Evolutionary conservation across 1,140 invertebrate species (phyloP).

Genomic region (Atopsyche davidsoni): DNA sequence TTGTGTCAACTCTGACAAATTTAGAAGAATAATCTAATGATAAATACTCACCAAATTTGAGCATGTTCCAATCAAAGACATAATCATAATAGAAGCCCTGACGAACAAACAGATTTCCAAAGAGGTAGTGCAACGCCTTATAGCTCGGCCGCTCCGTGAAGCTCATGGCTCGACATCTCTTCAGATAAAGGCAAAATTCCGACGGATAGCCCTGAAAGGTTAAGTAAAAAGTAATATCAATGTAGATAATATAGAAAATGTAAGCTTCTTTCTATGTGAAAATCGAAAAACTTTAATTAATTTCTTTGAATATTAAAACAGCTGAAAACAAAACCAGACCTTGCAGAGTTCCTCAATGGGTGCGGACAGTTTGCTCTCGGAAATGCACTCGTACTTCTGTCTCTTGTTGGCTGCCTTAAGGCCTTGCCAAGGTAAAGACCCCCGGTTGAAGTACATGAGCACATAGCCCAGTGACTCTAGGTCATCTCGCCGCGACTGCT

Average conservation of each 20-base stretch:
- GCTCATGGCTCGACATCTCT: constrained; percentile 91
- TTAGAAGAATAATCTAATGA: no score
- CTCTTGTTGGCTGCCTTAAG: constrained; percentile 96
- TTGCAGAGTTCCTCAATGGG: constrained; percentile 94
- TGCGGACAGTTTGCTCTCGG: constrained; percentile 97
- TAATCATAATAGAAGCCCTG: constrained; percentile 99
- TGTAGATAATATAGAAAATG: background rate
- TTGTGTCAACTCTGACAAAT: no score
- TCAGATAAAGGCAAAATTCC: constrained; percentile 96
- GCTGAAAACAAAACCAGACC: constrained; percentile 36
- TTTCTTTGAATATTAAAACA: no score
- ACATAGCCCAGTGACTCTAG: constrained; percentile 97
- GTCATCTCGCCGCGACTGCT: constrained; percentile 87
- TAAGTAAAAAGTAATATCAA: constrained; percentile 25
- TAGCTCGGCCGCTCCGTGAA: constrained; percentile 99
- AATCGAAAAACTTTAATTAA: no score
- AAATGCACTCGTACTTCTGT: constrained; percentile 98
- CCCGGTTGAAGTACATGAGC: constrained; percentile 97
- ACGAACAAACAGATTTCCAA: constrained; percentile 93
- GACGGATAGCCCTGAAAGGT: constrained; percentile 63
- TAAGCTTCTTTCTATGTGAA: background rate
- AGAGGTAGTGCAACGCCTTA: constrained; percentile 90
- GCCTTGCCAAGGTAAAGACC: constrained; percentile 95
- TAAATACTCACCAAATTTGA: constrained; percentile 72
- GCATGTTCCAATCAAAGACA: constrained; percentile 99